Evolutionary conservation across 2,888 invertebrate species (phyloP).

Genomic region (Nipponacmea schrenckii): DNA sequence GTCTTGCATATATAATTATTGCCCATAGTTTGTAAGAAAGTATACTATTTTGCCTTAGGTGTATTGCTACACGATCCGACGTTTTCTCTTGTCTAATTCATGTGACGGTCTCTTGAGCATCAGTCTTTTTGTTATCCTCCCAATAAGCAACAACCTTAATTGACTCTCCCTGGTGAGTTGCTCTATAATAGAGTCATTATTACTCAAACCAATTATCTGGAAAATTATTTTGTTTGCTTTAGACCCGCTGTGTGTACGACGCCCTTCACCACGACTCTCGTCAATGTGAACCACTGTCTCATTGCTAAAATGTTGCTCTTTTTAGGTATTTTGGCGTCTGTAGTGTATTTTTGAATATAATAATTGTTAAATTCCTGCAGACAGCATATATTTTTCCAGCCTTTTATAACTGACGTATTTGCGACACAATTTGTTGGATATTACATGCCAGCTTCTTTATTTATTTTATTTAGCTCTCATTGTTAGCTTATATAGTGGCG

Average conservation of each 20-base stretch:
- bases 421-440: too few relatives aligned
- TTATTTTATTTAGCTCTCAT: too few relatives aligned
- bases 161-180: conserved; percentile 15
- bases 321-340: not conserved
- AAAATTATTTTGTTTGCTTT: conserved; percentile 16
- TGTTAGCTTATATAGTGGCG: too few relatives aligned
- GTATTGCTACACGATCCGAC: too few relatives aligned
- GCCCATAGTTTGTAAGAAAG: too few relatives aligned
- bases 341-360: too few relatives aligned
- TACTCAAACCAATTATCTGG: conserved; percentile 19
- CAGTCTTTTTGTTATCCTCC: conserved; percentile 17
- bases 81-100: conserved; percentile 4
- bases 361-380: too few relatives aligned
- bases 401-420: too few relatives aligned
- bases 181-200: conserved; percentile 15
- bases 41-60: too few relatives aligned
- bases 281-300: not conserved
- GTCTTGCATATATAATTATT: too few relatives aligned
- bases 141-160: conserved; percentile 18
- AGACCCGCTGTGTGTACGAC: conserved; percentile 12
- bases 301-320: not conserved
- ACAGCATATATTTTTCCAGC: too few relatives aligned
- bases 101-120: conserved; percentile 12
- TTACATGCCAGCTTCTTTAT: too few relatives aligned
- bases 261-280: not conserved